Percentiles rank a stretch among this genome's conserved stretches.
These are phyloP conservation scores for Eilema caniola DNA, from an alignment of 2,888 invertebrate genomes.

Conservation along the genomic window DNA sequence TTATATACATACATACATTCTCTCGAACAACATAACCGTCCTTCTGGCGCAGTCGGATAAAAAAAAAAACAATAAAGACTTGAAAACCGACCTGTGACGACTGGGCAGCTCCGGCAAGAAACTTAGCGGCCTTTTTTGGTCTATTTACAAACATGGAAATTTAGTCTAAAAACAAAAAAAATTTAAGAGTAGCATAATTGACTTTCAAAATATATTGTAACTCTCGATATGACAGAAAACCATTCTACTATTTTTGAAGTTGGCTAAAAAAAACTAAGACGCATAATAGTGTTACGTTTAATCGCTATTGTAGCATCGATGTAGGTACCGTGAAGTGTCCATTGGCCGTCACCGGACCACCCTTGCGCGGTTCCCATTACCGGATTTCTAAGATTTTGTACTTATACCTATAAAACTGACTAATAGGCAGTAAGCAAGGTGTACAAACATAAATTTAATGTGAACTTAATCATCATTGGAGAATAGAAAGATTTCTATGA, in stretches of 20 bases:
- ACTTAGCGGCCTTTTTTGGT: too few species aligned
- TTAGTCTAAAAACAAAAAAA: too few species aligned
- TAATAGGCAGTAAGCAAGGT: slow-evolving; percentile 8
- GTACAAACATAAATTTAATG: slow-evolving; percentile 12
- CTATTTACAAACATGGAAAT: too few species aligned
- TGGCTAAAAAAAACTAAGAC: not conserved
- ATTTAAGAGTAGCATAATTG: too few species aligned
- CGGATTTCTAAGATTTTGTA: slow-evolving; percentile 41
- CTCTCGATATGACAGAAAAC: not conserved
- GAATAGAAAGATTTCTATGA: not conserved
- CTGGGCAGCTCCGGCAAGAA: too few species aligned
- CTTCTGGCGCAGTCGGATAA: too few species aligned
- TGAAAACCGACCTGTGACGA: too few species aligned
- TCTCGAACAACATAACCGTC: too few species aligned
- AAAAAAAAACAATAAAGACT: too few species aligned
- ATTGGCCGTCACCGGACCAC: slow-evolving; percentile 42
- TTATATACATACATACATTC: too few species aligned
- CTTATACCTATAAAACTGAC: slow-evolving; percentile 47
- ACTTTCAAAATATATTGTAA: too few species aligned
- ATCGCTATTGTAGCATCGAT: slow-evolving; percentile 25
- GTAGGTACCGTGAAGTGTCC: slow-evolving; percentile 34
- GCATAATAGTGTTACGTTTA: slow-evolving; percentile 2
- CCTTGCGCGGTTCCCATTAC: slow-evolving; percentile 41
- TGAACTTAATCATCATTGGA: slow-evolving; percentile 1
- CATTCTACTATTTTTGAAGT: not conserved